These are phyloP conservation scores for Spheniscus mendiculus DNA, from an alignment of 2,113 vertebrate genomes.

Conservation along the genomic window DNA sequence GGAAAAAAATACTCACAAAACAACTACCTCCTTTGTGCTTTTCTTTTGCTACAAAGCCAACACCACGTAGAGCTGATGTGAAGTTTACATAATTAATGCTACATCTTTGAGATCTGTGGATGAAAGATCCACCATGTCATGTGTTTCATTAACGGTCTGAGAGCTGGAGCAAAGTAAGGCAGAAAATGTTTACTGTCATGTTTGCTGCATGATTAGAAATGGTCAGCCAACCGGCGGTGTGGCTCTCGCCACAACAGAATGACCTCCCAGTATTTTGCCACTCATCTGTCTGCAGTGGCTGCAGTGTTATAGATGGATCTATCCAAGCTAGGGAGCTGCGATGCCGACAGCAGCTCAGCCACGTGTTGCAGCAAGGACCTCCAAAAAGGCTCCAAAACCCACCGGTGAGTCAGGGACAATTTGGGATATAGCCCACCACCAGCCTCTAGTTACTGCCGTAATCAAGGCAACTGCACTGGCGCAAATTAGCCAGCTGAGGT, in stretches of 20 bases:
- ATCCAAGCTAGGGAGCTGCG: neutral
- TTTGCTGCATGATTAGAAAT: neutral
- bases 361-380: rapidly evolving
- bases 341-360: neutral
- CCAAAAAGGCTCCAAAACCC: neutral
- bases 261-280: neutral
- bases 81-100: neutral
- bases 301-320: neutral
- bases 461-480: neutral
- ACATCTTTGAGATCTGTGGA: neutral
- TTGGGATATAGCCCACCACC: too few species aligned
- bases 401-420: neutral
- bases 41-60: neutral
- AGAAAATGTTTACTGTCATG: neutral
- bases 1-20: neutral
- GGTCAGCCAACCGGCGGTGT: rapidly evolving
- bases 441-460: neutral
- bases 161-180: neutral
- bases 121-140: neutral
- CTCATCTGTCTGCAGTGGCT: neutral
- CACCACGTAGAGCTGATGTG: neutral
- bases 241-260: rapidly evolving
- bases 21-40: neutral
- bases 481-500: neutral
- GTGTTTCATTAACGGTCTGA: neutral